A percentile compares a stretch with the other conserved stretches of the same genome.
phyloP scores from a whole-genome alignment of 2,113 vertebrate species.

The Embiotoca jacksoni region DNA sequence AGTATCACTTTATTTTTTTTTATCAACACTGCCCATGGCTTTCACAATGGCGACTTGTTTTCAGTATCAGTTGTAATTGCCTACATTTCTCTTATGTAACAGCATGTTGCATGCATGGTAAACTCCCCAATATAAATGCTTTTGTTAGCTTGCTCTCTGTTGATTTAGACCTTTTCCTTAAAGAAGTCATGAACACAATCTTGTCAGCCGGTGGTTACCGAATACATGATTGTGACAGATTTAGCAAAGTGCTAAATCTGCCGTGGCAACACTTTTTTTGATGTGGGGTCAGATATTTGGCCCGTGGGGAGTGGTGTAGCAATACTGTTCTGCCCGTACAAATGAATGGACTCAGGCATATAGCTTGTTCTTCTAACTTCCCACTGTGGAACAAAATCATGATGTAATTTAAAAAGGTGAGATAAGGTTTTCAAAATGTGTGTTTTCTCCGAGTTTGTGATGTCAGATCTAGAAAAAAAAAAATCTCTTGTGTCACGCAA shows the following conservation, averaged over 20 bases:
- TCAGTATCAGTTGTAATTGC: conserved; percentile 52
- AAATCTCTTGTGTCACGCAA: neutral
- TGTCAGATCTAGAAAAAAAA: neutral
- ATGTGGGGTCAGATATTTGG: conserved; percentile 25
- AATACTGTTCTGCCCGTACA: conserved; percentile 19
- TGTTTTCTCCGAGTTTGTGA: neutral
- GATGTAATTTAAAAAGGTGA: neutral
- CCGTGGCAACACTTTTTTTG: conserved; percentile 19
- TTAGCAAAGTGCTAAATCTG: conserved; percentile 31
- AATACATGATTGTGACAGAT: conserved; percentile 24
- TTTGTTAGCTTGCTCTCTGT: conserved; percentile 51
- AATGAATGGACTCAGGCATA: conserved; percentile 7
- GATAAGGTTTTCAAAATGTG: neutral
- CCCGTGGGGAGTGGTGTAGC: conserved; percentile 25
- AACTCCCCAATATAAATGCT: conserved; percentile 36
- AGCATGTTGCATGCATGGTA: conserved; percentile 14
- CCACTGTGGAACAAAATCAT: neutral
- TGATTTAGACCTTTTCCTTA: conserved; percentile 45
- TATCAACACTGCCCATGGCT: conserved; percentile 64
- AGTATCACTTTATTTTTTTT: conserved; percentile 63
- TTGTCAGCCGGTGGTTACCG: conserved; percentile 34
- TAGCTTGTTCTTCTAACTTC: conserved; percentile 5
- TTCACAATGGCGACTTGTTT: conserved; percentile 55
- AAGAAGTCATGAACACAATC: conserved; percentile 47
- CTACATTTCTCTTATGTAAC: conserved; percentile 48